Evolutionary conservation across 1,140 invertebrate species (phyloP).

Genomic region (Ips nitidus): DNA sequence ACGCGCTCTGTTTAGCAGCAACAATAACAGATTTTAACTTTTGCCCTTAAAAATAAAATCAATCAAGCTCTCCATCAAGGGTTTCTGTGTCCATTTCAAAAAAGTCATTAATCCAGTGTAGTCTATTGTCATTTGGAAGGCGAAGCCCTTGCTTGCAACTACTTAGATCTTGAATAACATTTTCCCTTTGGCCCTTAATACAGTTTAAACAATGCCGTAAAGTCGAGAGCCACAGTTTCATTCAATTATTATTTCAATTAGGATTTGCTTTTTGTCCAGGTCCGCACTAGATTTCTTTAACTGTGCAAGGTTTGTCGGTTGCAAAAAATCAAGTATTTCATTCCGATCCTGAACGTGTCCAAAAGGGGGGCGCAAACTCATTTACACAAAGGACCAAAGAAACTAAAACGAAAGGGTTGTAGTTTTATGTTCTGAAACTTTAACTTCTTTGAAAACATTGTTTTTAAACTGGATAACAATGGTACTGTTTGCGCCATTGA

Average conservation of each 20-base stretch:
- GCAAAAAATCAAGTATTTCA: not conserved
- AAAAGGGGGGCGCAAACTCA: constrained; percentile 22
- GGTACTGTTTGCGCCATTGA: constrained; percentile 33
- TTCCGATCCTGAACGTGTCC: constrained; percentile 19
- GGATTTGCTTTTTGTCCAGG: constrained; percentile 9
- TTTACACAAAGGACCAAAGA: constrained; percentile 38
- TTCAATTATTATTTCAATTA: constrained; percentile 41
- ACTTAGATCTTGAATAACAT: constrained; percentile 41
- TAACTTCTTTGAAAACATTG: constrained; percentile 39
- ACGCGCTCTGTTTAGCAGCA: too few relatives aligned
- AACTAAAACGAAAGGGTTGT: constrained; percentile 40
- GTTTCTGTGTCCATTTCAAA: too few relatives aligned
- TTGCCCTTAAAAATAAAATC: too few relatives aligned
- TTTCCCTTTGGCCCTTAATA: constrained; percentile 38
- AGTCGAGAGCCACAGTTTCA: constrained; percentile 41
- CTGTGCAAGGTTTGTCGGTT: not conserved
- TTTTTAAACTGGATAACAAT: constrained; percentile 36
- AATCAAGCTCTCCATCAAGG: too few relatives aligned
- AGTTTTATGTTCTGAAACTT: constrained; percentile 39
- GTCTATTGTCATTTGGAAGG: constrained; percentile 18
- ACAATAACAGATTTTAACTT: too few relatives aligned
- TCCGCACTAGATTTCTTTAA: not conserved
- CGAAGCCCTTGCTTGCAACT: constrained; percentile 26
- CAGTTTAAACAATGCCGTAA: constrained; percentile 33
- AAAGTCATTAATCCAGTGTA: constrained; percentile 28